These are phyloP conservation scores for Phrynocephalus guinanensis DNA, from an alignment of 2,797 vertebrate species.

Conservation along the genomic window DNA sequence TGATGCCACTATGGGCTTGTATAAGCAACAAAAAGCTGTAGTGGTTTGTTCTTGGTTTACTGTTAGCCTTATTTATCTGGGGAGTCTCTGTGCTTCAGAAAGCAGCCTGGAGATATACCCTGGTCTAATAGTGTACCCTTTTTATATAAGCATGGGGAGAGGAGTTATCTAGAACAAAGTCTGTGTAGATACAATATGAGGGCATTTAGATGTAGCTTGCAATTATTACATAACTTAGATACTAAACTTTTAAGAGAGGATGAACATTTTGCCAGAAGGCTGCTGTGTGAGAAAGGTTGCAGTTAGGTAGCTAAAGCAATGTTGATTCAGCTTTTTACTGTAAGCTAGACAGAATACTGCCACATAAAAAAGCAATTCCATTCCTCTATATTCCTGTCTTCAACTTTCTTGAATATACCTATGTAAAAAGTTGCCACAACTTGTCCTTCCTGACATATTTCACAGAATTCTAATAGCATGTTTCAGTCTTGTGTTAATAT, in stretches of 20 bases:
- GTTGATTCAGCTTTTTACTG: conserved; percentile 14
- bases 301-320: neutral
- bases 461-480: neutral
- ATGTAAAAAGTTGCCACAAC: conserved; percentile 9
- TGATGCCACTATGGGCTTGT: too few relatives aligned
- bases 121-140: neutral
- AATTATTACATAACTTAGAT: neutral
- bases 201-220: conserved; percentile 2
- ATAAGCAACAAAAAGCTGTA: too few relatives aligned
- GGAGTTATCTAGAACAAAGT: neutral
- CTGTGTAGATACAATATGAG: neutral
- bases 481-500: conserved; percentile 33
- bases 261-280: conserved; percentile 4
- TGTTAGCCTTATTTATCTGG: too few relatives aligned
- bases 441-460: neutral
- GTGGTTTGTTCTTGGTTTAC: too few relatives aligned
- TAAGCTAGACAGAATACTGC: conserved; percentile 30
- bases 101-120: too few relatives aligned
- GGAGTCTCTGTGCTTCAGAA: too few relatives aligned
- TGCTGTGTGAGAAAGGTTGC: conserved; percentile 13
- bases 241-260: conserved; percentile 24
- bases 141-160: neutral
- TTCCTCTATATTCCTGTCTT: conserved; percentile 41
- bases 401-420: neutral
- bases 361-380: neutral